Percentiles rank a stretch among this genome's conserved stretches.
phyloP scores from a whole-genome alignment of 2,797 vertebrate species.

The Falco naumanni region DNA sequence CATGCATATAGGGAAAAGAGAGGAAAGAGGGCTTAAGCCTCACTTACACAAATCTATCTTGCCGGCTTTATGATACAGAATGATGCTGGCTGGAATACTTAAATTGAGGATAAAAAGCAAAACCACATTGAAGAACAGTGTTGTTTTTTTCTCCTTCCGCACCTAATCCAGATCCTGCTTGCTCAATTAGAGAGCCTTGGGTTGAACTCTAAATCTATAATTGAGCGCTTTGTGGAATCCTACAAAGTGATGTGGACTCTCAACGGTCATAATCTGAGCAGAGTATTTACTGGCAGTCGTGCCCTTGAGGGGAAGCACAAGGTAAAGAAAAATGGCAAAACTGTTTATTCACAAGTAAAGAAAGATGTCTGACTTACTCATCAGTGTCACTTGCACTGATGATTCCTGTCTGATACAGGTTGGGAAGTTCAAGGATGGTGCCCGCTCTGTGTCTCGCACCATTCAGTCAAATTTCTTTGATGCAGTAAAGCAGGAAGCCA shows the following conservation, averaged over 20 bases:
- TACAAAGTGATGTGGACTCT: slow-evolving; percentile 83
- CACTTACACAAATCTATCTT: neutral
- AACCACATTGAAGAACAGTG: neutral
- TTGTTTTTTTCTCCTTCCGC: neutral
- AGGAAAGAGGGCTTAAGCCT: neutral
- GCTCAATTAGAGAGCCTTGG: slow-evolving; percentile 78
- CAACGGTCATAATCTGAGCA: slow-evolving; percentile 80
- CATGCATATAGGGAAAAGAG: neutral
- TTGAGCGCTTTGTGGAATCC: slow-evolving; percentile 80
- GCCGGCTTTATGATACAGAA: neutral
- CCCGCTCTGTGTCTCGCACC: slow-evolving; percentile 80
- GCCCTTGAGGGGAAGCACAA: slow-evolving; percentile 83
- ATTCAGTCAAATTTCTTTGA: slow-evolving; percentile 84
- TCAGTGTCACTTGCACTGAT: neutral
- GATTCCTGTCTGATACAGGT: slow-evolving; percentile 60
- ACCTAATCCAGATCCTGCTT: slow-evolving; percentile 74
- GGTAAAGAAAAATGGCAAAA: slow-evolving; percentile 61
- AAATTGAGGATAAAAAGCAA: neutral
- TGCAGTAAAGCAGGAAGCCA: slow-evolving; percentile 81
- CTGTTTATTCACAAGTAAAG: neutral
- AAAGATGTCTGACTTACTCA: neutral
- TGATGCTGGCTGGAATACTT: neutral
- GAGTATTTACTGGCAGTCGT: slow-evolving; percentile 80
- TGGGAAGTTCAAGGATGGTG: slow-evolving; percentile 82
- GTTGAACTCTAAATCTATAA: slow-evolving; percentile 76